These are phyloP conservation scores for Danionella dracula DNA, from an alignment of 2,797 vertebrate genomes.

Conservation along the genomic window DNA sequence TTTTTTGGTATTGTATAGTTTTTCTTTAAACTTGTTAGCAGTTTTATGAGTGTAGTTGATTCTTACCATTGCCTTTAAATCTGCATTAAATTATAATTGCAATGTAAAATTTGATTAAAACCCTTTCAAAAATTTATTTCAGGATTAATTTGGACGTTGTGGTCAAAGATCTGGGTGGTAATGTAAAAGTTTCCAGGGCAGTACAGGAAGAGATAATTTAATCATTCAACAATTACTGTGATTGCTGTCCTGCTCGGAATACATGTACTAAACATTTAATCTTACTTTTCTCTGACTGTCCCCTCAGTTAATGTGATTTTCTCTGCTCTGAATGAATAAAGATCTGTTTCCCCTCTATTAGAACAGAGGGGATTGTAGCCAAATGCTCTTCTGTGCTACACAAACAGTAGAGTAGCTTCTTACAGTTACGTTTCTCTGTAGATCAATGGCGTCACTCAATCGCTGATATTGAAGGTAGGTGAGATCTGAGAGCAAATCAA, in stretches of 20 bases:
- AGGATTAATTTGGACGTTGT: not conserved
- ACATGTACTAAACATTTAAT: not conserved
- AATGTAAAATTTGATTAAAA: not conserved
- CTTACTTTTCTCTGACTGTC: not conserved
- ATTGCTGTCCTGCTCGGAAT: not conserved
- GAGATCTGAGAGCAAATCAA: not conserved
- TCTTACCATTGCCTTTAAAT: too few species aligned
- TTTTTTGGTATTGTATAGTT: too few species aligned
- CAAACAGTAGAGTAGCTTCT: not conserved
- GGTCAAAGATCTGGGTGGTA: not conserved
- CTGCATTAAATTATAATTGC: not conserved
- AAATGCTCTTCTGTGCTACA: not conserved
- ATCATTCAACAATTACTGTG: not conserved
- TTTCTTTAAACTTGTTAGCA: too few species aligned
- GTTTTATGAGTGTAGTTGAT: too few species aligned
- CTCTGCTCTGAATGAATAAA: not conserved
- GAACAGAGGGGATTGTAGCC: not conserved
- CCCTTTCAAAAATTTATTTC: not conserved
- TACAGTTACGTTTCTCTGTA: slow-evolving; percentile 32
- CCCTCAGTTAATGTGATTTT: not conserved
- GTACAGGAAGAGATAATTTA: not conserved
- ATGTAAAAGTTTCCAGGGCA: not conserved
- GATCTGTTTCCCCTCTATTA: not conserved
- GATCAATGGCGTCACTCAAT: slow-evolving; percentile 14
- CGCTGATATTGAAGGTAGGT: slow-evolving; percentile 32